These are phyloP conservation scores for Cephalopholis sonnerati DNA, from an alignment of 2,113 vertebrate species.

Conservation along the genomic window DNA sequence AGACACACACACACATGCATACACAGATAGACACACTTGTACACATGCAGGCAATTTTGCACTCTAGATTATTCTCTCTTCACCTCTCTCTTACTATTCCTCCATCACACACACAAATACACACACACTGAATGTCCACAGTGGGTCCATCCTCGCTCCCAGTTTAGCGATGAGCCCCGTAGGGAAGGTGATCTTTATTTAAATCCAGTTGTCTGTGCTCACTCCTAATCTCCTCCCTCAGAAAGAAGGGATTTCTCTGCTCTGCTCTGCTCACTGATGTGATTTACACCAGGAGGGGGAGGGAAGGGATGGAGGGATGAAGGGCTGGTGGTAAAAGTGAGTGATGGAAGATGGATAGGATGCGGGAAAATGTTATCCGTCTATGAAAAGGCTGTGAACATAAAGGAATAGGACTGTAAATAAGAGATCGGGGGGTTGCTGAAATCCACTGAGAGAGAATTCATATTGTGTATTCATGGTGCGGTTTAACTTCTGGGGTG, in stretches of 20 bases:
- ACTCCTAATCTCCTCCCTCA: constrained; percentile 74
- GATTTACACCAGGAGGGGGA: constrained; percentile 62
- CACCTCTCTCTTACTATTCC: neutral
- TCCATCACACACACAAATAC: neutral
- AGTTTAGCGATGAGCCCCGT: constrained; percentile 55
- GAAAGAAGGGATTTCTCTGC: constrained; percentile 69
- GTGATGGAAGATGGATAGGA: constrained; percentile 66
- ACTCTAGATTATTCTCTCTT: neutral
- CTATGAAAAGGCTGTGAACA: constrained; percentile 45
- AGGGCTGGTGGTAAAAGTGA: constrained; percentile 58
- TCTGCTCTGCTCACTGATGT: constrained; percentile 61
- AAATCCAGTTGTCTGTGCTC: constrained; percentile 74
- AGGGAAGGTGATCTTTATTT: constrained; percentile 78
- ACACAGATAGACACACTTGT: constrained; percentile 19
- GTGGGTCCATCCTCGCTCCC: constrained; percentile 37
- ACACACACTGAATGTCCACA: constrained; percentile 14
- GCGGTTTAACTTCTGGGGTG: neutral
- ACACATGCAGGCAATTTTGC: constrained; percentile 20
- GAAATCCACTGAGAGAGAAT: constrained; percentile 22
- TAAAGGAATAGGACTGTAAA: constrained; percentile 38
- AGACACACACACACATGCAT: constrained; percentile 32
- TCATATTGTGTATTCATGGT: neutral
- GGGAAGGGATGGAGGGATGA: constrained; percentile 31
- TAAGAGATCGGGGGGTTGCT: constrained; percentile 37
- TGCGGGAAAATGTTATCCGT: constrained; percentile 59